Percentiles rank a stretch among this genome's conserved stretches.
Conservation (phyloP, 2,113 vertebrate genomes). For the Heterotilapia buettikoferi region DNA sequence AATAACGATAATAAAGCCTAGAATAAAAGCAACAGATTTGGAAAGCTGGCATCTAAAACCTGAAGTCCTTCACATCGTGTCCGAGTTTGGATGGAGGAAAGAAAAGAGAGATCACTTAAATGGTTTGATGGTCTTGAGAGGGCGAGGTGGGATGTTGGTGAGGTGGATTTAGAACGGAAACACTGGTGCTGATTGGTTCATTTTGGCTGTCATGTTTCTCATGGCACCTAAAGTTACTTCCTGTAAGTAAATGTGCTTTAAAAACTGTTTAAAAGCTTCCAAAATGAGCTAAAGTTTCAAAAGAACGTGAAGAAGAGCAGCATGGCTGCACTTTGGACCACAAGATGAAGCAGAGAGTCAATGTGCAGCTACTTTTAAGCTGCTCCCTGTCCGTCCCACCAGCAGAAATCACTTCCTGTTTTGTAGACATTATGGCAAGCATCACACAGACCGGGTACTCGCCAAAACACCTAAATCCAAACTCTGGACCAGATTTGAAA, state of each 20-base stretch:
- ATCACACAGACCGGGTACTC: conserved; percentile 49
- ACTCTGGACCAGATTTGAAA: neutral
- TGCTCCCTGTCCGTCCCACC: neutral
- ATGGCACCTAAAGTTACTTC: neutral
- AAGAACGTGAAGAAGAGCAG: neutral
- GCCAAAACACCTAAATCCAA: conserved; percentile 43
- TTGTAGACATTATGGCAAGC: conserved; percentile 48
- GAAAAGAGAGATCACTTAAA: neutral
- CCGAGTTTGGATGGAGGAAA: neutral
- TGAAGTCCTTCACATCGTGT: neutral
- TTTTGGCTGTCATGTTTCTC: neutral
- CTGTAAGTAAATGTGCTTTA: neutral
- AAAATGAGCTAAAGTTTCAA: neutral
- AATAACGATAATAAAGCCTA: neutral
- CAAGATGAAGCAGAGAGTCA: neutral
- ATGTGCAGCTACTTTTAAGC: neutral
- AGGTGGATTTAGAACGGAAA: neutral
- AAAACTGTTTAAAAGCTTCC: neutral
- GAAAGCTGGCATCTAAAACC: neutral
- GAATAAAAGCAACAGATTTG: neutral
- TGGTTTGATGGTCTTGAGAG: neutral
- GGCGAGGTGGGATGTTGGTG: neutral
- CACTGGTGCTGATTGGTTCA: neutral
- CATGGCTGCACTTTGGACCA: neutral
- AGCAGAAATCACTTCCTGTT: conserved; percentile 45